These are phyloP conservation scores for Rapana venosa DNA, from an alignment of 2,888 invertebrate genomes.

Conservation along the genomic window DNA sequence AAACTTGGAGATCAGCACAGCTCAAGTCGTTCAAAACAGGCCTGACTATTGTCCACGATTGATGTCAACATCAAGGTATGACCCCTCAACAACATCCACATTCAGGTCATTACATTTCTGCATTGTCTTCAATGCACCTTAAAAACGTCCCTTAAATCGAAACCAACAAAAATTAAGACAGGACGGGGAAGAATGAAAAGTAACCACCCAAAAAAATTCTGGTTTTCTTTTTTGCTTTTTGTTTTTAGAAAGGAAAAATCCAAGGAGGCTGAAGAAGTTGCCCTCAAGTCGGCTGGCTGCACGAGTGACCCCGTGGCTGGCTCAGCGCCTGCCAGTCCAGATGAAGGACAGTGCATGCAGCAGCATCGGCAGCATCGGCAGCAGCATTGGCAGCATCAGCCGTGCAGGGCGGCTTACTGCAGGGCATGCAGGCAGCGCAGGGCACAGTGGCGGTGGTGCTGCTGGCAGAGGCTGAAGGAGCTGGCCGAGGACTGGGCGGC, in stretches of 20 bases:
- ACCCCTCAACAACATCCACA: not conserved
- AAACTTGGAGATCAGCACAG: no score
- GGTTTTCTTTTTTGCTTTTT: no score
- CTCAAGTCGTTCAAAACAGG: no score
- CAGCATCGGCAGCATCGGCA: not conserved
- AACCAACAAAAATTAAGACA: not conserved
- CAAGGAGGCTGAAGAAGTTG: constrained; percentile 6
- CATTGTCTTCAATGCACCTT: no score
- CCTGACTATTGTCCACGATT: no score
- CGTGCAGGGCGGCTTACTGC: not conserved
- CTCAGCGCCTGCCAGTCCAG: no score
- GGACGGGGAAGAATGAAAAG: not conserved
- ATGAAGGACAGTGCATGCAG: not conserved
- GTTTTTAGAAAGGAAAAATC: not conserved
- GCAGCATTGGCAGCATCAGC: no score
- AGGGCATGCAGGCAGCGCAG: not conserved
- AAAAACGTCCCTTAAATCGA: no score
- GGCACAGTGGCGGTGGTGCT: not conserved
- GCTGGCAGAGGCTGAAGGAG: not conserved
- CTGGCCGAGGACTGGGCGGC: not conserved
- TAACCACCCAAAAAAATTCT: no score
- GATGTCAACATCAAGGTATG: no score
- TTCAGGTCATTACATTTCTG: not conserved
- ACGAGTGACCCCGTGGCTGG: no score
- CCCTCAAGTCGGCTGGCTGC: no score